These are phyloP conservation scores for Xestia sexstrigata DNA, from an alignment of 2,888 invertebrate species.

Conservation along the genomic window DNA sequence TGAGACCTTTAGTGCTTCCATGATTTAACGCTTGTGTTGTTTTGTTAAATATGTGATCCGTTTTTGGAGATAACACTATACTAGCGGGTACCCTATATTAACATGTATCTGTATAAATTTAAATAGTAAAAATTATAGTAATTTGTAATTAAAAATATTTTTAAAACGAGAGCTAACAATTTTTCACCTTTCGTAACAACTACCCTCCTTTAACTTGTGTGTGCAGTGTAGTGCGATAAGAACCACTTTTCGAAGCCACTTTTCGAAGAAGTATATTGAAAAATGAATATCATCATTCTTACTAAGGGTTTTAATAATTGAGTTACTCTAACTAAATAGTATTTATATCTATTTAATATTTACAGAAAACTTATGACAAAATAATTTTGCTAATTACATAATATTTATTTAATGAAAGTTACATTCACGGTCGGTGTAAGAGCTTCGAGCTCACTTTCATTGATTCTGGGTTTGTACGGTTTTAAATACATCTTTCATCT, in stretches of 20 bases:
- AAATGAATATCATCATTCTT: neutral
- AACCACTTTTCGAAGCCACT: neutral
- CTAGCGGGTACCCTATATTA: no score
- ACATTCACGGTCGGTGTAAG: neutral
- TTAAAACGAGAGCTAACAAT: no score
- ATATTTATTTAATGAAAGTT: neutral
- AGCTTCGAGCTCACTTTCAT: neutral
- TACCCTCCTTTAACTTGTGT: no score
- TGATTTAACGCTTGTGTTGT: no score
- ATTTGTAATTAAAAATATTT: no score
- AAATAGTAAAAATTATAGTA: no score
- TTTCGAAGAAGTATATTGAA: neutral
- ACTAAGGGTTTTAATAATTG: neutral
- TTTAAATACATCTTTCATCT: neutral
- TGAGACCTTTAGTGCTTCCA: no score
- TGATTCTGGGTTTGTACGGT: neutral
- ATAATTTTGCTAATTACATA: neutral
- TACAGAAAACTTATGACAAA: neutral
- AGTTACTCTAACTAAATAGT: neutral
- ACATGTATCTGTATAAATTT: no score
- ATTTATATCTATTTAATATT: neutral
- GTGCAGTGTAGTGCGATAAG: neutral
- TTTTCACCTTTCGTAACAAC: no score
- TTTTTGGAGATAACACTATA: no score
- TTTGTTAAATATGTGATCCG: no score